Evolutionary conservation across 1,140 invertebrate species (phyloP).

Genomic region (Arctopsyche grandis): DNA sequence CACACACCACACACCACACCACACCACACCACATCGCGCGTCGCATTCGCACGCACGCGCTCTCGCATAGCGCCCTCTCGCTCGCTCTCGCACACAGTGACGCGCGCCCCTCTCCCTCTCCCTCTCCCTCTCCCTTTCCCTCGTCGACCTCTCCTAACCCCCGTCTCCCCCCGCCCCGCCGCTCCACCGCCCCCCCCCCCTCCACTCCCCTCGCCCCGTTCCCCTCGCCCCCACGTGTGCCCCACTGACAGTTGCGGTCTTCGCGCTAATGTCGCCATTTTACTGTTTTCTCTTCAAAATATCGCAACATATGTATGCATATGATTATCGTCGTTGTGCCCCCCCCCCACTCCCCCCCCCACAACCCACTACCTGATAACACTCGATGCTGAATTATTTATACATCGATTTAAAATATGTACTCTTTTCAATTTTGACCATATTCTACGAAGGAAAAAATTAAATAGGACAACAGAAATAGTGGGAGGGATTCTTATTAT

Average conservation of each 20-base stretch:
- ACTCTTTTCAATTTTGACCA: no score
- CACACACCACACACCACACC: slow-evolving; percentile 17
- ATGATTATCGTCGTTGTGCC: no score
- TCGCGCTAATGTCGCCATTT: neutral
- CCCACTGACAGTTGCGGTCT: neutral
- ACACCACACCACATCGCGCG: neutral
- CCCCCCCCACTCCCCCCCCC: no score
- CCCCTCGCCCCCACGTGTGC: neutral
- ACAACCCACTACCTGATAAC: no score
- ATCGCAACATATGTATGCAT: no score
- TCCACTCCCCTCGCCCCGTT: neutral
- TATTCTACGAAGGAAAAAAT: no score
- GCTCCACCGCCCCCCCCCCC: neutral
- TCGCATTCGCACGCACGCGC: neutral
- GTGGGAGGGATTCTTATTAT: no score
- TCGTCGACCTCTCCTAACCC: neutral
- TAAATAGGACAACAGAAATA: no score
- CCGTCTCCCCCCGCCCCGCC: neutral
- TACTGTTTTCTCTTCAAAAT: neutral
- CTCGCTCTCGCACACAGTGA: neutral
- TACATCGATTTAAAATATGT: no score
- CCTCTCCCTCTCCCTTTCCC: neutral
- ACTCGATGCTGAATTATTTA: no score
- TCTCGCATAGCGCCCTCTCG: neutral
- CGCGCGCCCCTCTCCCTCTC: neutral